Evolutionary conservation across 1,140 invertebrate genomes (phyloP).

Genomic region (Pararge aegeria): DNA sequence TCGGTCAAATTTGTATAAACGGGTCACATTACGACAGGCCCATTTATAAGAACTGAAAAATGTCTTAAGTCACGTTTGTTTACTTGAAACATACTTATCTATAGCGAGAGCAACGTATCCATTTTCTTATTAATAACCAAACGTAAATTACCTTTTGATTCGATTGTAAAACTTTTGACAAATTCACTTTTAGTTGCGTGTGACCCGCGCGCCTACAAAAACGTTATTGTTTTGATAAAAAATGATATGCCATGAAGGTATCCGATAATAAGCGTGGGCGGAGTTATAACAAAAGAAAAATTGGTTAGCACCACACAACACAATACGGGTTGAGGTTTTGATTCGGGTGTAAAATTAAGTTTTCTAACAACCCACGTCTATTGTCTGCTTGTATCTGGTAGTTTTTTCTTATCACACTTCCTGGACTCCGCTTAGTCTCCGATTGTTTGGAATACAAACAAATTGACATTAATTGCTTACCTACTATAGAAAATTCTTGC

Average conservation of each 20-base stretch:
- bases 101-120: conserved; percentile 4
- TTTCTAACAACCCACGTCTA: conserved; percentile 55
- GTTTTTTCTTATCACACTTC: conserved; percentile 50
- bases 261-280: conserved; percentile 75
- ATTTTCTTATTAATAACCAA: conserved; percentile 45
- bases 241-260: conserved; percentile 70
- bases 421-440: conserved; percentile 36
- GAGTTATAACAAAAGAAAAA: conserved; percentile 68
- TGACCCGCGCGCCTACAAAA: conserved; percentile 54
- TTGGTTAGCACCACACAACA: conserved; percentile 73
- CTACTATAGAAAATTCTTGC: conserved; percentile 16
- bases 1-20: too few relatives aligned
- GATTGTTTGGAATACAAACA: conserved; percentile 59
- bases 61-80: too few relatives aligned
- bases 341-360: conserved; percentile 77
- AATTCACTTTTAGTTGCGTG: conserved; percentile 56
- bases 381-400: conserved; percentile 50
- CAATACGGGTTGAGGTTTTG: conserved; percentile 64
- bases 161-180: conserved; percentile 54
- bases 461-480: conserved; percentile 44
- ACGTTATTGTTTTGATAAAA: conserved; percentile 78
- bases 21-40: too few relatives aligned
- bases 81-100: not conserved
- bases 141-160: conserved; percentile 52
- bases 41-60: too few relatives aligned